Evolutionary conservation across 2,797 vertebrate species (phyloP), one percentile per base, ranked within the genome.

Genomic region (Spatula versicolor): DNA sequence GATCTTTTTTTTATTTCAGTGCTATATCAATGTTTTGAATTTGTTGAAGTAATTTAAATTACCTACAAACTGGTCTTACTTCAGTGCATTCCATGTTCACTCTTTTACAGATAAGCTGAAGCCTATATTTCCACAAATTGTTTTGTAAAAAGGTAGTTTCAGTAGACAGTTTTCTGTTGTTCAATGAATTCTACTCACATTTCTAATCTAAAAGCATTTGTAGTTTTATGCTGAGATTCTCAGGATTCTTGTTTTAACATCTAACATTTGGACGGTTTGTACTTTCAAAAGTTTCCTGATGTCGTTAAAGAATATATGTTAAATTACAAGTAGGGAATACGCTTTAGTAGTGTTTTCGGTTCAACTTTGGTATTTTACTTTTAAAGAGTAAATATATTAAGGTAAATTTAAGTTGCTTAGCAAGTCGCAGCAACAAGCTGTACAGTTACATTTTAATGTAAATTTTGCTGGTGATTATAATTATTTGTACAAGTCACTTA

Each of bases 1-100:
- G 45, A 59, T 75, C 4, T 75, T 30, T 83, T 83, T 93, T 16
- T 9, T 83, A 13, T 83, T 86, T 72, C 10, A 60, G 13, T 31
- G 26, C 17, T 0, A 0, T 33, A 28, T 18, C 23, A 0, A 37
- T 64, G 62, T 62, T 33, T 63, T 39, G 0, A 12, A 50, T 69
- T 72, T 76, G 15, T 37, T 19, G 58, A 54, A 56, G 15, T 23
- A 64, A 39, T 67, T 90, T n/a, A 74, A 80, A n/a, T 63, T 73
- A 11, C 63, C 28, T 31, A 23, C 76, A 48, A 86, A 39, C 43
- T 75, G 22, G 13, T 80, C 6, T 39, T 69, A 43, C 3, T 88
- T 86, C 35, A 33, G 6, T 68, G 12, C 4, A 6, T 54, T 83
- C 28, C 10, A 9, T 74, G 21, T 41, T 82, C 86, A 21, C 8